Conservation (phyloP, 2,113 vertebrate species). For the Passer montanus region DNA sequence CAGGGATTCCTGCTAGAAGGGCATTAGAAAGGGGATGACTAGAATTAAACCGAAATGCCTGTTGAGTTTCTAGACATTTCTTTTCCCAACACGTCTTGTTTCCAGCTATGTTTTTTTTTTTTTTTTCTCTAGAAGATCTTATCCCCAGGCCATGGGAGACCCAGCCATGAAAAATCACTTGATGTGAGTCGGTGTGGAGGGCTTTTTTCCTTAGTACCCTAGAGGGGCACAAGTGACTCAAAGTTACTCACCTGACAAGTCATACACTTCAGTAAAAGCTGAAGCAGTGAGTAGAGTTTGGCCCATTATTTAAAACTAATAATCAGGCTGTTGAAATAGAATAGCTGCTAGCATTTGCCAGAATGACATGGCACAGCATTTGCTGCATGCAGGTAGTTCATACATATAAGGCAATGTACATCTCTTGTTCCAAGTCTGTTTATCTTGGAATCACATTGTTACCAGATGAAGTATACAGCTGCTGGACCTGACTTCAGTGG, state of each 20-base stretch:
- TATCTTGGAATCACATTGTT: conserved; percentile 67
- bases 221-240: background rate
- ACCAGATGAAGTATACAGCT: conserved; percentile 58
- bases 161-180: background rate
- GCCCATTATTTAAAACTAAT: background rate
- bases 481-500: conserved; percentile 20
- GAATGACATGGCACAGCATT: background rate
- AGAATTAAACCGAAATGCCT: background rate
- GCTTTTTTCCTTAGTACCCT: background rate
- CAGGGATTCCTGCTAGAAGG: background rate
- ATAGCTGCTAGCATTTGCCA: conserved; percentile 4
- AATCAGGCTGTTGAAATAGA: background rate
- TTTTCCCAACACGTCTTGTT: background rate
- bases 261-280: background rate
- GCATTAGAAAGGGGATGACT: background rate
- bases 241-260: background rate
- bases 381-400: conserved; percentile 37
- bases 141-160: background rate
- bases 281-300: background rate
- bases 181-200: background rate
- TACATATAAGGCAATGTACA: conserved; percentile 67
- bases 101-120: background rate
- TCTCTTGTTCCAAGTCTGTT: conserved; percentile 58
- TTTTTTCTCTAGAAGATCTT: background rate
- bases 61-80: background rate